These are phyloP conservation scores for Eustalomyia histrio DNA, from an alignment of 2,888 invertebrate species.

Conservation along the genomic window DNA sequence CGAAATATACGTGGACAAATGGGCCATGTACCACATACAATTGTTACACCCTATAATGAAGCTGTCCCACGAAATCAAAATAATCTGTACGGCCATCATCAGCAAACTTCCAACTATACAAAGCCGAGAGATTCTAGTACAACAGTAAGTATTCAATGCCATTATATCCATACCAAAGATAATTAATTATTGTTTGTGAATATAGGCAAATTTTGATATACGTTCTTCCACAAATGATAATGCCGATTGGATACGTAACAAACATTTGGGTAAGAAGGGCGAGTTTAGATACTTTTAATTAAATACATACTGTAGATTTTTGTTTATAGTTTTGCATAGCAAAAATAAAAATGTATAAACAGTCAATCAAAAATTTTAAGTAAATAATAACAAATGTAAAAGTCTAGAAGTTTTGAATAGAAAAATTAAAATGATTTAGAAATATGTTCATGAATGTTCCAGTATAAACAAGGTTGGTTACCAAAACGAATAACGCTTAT, in stretches of 20 bases:
- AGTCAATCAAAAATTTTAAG: no score
- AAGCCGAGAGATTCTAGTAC: constrained; percentile 32
- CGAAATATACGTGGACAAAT: constrained; percentile 91
- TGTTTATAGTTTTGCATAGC: constrained; percentile 16
- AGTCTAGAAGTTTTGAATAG: no score
- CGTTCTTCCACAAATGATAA: constrained; percentile 81
- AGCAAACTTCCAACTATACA: constrained; percentile 15
- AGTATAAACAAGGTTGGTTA: no score
- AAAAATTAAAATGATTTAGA: no score
- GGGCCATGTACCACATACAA: constrained; percentile 98
- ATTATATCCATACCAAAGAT: neutral
- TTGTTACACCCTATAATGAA: constrained; percentile 85
- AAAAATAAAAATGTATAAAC: neutral
- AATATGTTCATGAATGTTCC: no score
- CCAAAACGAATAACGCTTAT: no score
- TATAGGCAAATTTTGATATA: constrained; percentile 73
- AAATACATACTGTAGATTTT: constrained; percentile 27
- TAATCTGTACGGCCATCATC: constrained; percentile 22
- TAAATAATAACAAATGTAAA: no score
- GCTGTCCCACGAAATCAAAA: constrained; percentile 65
- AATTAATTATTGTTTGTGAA: neutral
- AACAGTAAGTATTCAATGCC: constrained; percentile 34
- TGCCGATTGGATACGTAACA: constrained; percentile 92
- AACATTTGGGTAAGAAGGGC: constrained; percentile 95
- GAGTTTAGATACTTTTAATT: constrained; percentile 94